These are phyloP conservation scores for Poeciliopsis turneri DNA, from an alignment of 2,797 vertebrate species.

Conservation along the genomic window DNA sequence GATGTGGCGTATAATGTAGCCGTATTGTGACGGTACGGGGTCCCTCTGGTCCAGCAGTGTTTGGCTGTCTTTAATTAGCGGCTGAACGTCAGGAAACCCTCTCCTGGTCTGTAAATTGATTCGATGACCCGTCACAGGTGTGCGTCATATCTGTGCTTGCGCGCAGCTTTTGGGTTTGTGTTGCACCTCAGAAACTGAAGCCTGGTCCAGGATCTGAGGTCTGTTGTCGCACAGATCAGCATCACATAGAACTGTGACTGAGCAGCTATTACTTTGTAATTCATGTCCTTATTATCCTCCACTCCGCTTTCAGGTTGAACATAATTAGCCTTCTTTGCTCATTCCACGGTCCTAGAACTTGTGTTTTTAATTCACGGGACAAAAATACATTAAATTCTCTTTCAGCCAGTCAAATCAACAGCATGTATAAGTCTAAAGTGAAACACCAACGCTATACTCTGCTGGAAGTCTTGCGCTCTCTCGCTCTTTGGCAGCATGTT, in stretches of 20 bases:
- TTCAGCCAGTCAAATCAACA: background rate
- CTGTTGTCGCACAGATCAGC: slow-evolving; percentile 16
- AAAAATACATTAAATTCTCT: background rate
- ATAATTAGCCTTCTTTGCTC: background rate
- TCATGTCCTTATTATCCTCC: slow-evolving; percentile 12
- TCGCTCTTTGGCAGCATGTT: background rate
- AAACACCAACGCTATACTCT: background rate
- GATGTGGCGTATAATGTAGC: slow-evolving; percentile 47
- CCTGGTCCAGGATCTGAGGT: slow-evolving; percentile 10
- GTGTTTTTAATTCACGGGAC: background rate
- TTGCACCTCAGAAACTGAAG: slow-evolving; percentile 13
- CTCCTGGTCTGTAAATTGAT: background rate
- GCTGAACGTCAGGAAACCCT: background rate
- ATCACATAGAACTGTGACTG: slow-evolving; percentile 26
- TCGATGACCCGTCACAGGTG: slow-evolving; percentile 73
- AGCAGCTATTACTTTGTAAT: slow-evolving; percentile 5
- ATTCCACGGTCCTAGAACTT: background rate
- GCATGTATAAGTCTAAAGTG: background rate
- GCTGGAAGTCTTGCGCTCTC: background rate
- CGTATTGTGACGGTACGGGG: slow-evolving; percentile 26
- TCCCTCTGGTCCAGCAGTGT: slow-evolving; percentile 4
- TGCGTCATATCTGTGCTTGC: slow-evolving; percentile 63
- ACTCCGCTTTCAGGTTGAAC: slow-evolving; percentile 42
- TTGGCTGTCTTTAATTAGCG: background rate
- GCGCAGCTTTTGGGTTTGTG: slow-evolving; percentile 40